Evolutionary conservation across 2,888 invertebrate species (phyloP).

Genomic region (Lycophotia porphyrea): DNA sequence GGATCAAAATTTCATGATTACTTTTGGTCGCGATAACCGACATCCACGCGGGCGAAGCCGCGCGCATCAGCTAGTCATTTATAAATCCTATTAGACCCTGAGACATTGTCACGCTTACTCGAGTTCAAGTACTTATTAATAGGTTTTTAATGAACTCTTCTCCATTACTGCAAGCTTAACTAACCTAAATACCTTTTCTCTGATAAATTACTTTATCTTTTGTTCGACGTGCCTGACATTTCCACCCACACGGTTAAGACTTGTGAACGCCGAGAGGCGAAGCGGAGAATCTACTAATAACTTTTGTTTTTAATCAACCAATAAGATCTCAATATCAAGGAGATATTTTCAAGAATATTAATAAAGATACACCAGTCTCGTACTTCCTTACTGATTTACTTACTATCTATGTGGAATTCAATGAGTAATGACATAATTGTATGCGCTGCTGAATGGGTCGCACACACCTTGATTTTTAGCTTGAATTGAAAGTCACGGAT

Average conservation of each 20-base stretch:
- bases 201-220: conserved; percentile 39
- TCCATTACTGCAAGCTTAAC: conserved; percentile 11
- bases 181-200: conserved; percentile 22
- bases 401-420: neutral
- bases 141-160: conserved; percentile 28
- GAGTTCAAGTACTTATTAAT: neutral
- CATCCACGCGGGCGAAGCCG: too few species aligned
- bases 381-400: neutral
- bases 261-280: neutral
- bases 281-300: conserved; percentile 28
- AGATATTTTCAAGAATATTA: conserved; percentile 24
- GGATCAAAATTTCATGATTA: too few species aligned
- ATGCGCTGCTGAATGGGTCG: too few species aligned
- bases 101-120: conserved; percentile 8
- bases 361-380: neutral
- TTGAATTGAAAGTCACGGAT: too few species aligned
- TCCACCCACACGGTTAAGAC: conserved; percentile 37
- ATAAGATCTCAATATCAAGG: conserved; percentile 29
- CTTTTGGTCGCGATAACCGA: too few species aligned
- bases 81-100: neutral
- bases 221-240: conserved; percentile 32
- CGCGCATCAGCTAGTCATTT: too few species aligned
- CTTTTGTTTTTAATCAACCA: conserved; percentile 24
- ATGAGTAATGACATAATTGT: conserved; percentile 9
- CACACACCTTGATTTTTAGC: too few species aligned